These are phyloP conservation scores for Antennarius striatus DNA, from an alignment of 2,113 vertebrate species.

Conservation along the genomic window DNA sequence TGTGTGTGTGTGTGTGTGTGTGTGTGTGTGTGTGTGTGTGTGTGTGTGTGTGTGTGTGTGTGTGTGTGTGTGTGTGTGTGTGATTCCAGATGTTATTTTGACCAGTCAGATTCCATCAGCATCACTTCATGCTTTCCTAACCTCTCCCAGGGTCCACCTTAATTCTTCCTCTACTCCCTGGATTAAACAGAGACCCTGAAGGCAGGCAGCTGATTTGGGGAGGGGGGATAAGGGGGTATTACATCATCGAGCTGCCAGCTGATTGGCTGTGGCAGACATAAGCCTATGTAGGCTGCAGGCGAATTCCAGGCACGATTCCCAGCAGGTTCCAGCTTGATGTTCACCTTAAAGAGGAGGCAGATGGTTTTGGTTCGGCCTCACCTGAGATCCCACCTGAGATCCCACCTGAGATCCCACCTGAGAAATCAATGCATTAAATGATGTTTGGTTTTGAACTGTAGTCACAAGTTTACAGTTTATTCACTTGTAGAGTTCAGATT, in stretches of 20 bases:
- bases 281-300: conserved; percentile 52
- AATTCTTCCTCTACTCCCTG: conserved; percentile 28
- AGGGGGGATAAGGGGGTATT: background rate
- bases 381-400: too few relatives aligned
- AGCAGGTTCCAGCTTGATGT: conserved; percentile 52
- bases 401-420: too few relatives aligned
- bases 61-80: too few relatives aligned
- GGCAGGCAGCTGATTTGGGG: conserved; percentile 16
- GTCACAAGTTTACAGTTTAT: too few relatives aligned
- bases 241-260: conserved; percentile 36
- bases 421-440: too few relatives aligned
- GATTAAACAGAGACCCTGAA: conserved; percentile 10
- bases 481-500: too few relatives aligned
- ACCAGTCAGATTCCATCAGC: conserved; percentile 33
- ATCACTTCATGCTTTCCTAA: conserved; percentile 24
- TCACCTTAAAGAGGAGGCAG: conserved; percentile 15
- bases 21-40: background rate
- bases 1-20: too few relatives aligned
- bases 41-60: background rate
- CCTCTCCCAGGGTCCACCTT: background rate
- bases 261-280: conserved; percentile 57
- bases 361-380: conserved; percentile 13
- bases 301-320: conserved; percentile 59
- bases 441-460: too few relatives aligned
- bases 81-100: conserved; percentile 7